Evolutionary conservation across 2,797 vertebrate genomes (phyloP), one percentile per base, ranked within the genome.

Genomic region (Lateolabrax maculatus): DNA sequence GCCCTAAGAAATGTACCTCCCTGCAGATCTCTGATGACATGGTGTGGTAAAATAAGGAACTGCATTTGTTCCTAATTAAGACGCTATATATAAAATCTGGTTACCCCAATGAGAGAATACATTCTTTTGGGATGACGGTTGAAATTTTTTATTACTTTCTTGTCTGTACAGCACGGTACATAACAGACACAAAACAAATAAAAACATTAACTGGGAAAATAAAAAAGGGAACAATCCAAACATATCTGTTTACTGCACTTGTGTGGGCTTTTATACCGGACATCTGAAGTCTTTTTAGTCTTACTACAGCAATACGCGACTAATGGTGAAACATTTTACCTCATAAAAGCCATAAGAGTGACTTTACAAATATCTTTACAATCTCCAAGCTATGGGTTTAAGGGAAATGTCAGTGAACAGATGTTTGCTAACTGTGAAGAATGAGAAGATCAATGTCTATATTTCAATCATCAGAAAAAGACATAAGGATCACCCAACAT

Each of bases 91-190:
- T 6, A 18, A 64, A 41, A 49, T 44, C 2, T 2, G 37, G 11
- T 7, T 19, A 48, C 44, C 55, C 34, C 27, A 71, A 16, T 16
- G 52, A 72, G 48, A 37, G 63, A 70, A 78, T 13, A 7, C 37
- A 71, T 44, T 73, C 18, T 58, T 67, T 48, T 67, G 53, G 79
- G 62, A 84, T 77, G 57, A 86, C 44, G 48, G 84, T 88, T 80
- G 80, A 85, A 75, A 82, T 90, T 93, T 94, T 94, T 95, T 94
- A 94, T 95, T 95, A 90, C 86, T 90, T 89, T 84, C 70, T 86
- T 68, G 68, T 90, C 92, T 94, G 93, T 92, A 93, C 87, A 90
- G 76, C 90, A 92, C 89, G 21, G 85, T 92, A 94, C 89, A 91
- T 88, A 88, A 90, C 83, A 89, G 65, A 91, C 84, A 90, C 80